Evolutionary conservation across 2,113 vertebrate species (phyloP).

Genomic region (Macquaria australasica): DNA sequence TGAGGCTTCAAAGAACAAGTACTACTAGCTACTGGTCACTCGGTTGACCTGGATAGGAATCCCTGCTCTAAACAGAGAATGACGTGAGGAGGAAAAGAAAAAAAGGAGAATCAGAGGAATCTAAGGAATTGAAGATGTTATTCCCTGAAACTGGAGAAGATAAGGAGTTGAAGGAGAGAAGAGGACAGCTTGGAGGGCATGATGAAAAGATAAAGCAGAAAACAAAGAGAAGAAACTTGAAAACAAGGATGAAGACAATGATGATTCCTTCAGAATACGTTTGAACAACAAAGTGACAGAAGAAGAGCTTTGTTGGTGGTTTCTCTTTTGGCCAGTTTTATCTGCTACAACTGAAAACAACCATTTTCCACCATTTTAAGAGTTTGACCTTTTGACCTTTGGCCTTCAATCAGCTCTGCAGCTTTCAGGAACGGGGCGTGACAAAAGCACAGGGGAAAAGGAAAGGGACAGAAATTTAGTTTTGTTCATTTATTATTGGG

Average conservation of each 20-base stretch:
- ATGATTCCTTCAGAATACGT: neutral
- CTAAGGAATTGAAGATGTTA: neutral
- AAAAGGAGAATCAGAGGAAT: neutral
- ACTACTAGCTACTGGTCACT: neutral
- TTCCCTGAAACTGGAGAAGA: neutral
- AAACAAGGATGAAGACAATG: neutral
- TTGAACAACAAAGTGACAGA: constrained; percentile 1
- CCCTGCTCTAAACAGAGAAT: neutral
- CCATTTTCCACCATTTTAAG: neutral
- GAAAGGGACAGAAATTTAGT: neutral
- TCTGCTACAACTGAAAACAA: constrained; percentile 5
- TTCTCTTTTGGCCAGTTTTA: neutral
- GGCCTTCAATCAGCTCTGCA: neutral
- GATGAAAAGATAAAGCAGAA: neutral
- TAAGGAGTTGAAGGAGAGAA: neutral
- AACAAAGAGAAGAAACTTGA: neutral
- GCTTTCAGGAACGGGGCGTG: neutral
- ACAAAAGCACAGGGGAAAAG: neutral
- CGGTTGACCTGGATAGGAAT: neutral
- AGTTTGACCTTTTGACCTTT: neutral
- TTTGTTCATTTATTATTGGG: neutral
- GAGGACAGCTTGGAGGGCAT: neutral
- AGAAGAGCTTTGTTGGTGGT: neutral
- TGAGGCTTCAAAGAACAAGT: neutral
- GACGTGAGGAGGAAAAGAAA: neutral